Base-by-base conservation (phyloP, 2,888 invertebrate species). In the Ernsta delagoae region DNA sequence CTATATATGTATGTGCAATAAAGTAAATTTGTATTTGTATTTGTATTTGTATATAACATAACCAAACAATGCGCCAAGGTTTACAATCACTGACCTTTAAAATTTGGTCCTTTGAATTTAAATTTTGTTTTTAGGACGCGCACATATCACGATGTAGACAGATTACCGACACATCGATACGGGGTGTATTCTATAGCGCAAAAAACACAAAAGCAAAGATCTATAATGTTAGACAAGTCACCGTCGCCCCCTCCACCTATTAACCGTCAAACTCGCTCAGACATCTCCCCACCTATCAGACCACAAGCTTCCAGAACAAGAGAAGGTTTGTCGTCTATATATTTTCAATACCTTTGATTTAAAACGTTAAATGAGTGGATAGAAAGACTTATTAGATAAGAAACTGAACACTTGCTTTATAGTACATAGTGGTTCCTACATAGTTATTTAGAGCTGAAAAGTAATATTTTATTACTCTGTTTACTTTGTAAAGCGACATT, bases 111-210 rank as follows among this genome's bases (percentile, higher is more conserved):
- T 16, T 1, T 16, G 16, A 16, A 16, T 16, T 16, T 16, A 16
- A 16, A 16, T 16, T 16, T 36, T 50, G 16, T 16, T 78, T 72
- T 71, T 82, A 93, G 93, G 80, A 89, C 86, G 81, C 86, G 86
- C 60, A 77, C 73, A 24, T 87, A 79, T 74, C 85, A 86, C 72
- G 86, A 93, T 59, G 72, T 79, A 0, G 85, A 90, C 59, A 86
- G 79, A 70, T 69, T 92, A n/a, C 90, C 90, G 9, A 74, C 72
- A 11, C 93, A 93, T 68, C 81, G 86, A 45, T 91, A 76, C 71
- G 93, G 93, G 5, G 76, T 93, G 5, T 93, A 92, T 74, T 93
- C 93, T 2, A 83, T 88, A 39, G 79, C 83, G 43, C 87, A 88
- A 72, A 89, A 84, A 72, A 74, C 76, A 11, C 72, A 75, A 39